These are phyloP conservation scores for Melanotaenia nigrans DNA, from an alignment of 2,797 vertebrate genomes.

Conservation along the genomic window DNA sequence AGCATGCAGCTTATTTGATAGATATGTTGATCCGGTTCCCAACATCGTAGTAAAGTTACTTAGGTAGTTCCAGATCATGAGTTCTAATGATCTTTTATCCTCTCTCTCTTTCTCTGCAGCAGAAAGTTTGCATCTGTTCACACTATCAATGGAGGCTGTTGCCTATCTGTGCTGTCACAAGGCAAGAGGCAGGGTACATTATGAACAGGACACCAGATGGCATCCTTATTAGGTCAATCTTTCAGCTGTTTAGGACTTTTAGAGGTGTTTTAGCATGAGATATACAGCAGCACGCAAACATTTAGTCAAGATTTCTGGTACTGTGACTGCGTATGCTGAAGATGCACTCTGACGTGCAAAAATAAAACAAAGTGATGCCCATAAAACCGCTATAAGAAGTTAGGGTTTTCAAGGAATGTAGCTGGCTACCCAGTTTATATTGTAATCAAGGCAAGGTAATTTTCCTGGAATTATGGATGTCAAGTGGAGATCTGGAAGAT, in stretches of 20 bases:
- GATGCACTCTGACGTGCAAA: too few relatives aligned
- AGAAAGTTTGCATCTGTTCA: too few relatives aligned
- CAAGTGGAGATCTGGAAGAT: too few relatives aligned
- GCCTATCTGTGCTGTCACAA: not conserved
- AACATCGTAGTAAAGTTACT: not conserved
- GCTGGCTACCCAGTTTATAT: too few relatives aligned
- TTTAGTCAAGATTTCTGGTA: not conserved
- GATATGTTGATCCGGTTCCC: not conserved
- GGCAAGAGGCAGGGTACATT: not conserved
- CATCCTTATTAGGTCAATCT: not conserved
- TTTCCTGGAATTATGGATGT: too few relatives aligned
- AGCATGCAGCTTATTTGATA: not conserved
- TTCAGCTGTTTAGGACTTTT: not conserved
- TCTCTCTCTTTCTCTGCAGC: not conserved
- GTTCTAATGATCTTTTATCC: not conserved
- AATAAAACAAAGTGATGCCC: too few relatives aligned
- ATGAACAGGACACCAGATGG: not conserved
- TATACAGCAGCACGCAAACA: not conserved
- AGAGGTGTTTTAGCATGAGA: not conserved
- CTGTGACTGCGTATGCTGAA: not conserved
- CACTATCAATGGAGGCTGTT: not conserved
- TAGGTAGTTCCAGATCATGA: not conserved
- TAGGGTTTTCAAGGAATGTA: too few relatives aligned
- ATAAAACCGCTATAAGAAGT: too few relatives aligned
- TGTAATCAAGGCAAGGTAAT: too few relatives aligned